phyloP scores from a whole-genome alignment of 2,113 vertebrate species.

The Micromys minutus region DNA sequence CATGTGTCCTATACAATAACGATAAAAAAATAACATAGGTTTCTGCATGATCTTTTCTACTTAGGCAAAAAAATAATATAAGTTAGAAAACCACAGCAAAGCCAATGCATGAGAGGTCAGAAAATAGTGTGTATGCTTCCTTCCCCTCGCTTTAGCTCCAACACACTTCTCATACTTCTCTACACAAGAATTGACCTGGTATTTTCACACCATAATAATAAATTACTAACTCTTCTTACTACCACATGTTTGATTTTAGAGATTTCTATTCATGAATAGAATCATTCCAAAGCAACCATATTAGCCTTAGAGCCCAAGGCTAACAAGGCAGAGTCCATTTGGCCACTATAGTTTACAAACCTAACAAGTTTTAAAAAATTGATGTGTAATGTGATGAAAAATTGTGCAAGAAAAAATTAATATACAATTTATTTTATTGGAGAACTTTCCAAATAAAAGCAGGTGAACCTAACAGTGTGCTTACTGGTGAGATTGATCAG shows the following conservation, averaged over 20 bases:
- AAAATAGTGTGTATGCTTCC: not conserved
- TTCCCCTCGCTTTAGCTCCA: not conserved
- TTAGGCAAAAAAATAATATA: not conserved
- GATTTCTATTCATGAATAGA: not conserved
- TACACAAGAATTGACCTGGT: not conserved
- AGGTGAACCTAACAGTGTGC: not conserved
- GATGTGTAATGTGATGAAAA: not conserved
- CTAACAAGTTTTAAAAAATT: not conserved
- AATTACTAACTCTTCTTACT: not conserved
- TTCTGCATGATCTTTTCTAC: not conserved
- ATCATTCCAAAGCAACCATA: not conserved
- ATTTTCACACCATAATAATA: not conserved
- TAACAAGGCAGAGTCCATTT: not conserved
- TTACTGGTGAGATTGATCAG: not conserved
- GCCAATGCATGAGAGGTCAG: not conserved
- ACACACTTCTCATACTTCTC: accelerated
- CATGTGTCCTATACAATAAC: not conserved
- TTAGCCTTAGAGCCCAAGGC: not conserved
- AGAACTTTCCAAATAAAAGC: not conserved
- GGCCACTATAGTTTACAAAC: not conserved
- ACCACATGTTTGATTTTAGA: not conserved
- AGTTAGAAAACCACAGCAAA: slow-evolving; percentile 8
- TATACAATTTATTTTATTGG: not conserved
- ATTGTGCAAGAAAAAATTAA: slow-evolving; percentile 33
- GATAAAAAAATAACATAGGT: not conserved